Evolutionary conservation across 2,113 vertebrate species (phyloP).

Genomic region (Loxodonta africana): DNA sequence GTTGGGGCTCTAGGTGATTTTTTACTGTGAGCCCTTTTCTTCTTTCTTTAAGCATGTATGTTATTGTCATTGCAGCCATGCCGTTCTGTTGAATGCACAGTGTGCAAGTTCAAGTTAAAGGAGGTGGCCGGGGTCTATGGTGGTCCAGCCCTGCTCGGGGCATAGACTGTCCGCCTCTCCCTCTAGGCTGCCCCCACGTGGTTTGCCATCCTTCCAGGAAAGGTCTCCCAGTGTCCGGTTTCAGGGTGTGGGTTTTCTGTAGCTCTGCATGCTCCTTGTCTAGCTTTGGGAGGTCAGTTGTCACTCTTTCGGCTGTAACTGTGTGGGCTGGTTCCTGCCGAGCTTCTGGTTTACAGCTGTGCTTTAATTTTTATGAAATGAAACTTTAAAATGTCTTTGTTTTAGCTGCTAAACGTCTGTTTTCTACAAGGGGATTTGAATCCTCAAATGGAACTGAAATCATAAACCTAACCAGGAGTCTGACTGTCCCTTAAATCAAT

Average conservation of each 20-base stretch:
- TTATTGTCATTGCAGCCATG: background rate
- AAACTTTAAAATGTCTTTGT: slow-evolving; percentile 70
- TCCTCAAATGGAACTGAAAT: slow-evolving; percentile 46
- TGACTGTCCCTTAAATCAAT: slow-evolving; percentile 62
- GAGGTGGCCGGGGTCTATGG: too few species aligned
- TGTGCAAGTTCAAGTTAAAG: background rate
- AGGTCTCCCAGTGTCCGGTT: background rate
- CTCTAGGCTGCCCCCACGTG: background rate
- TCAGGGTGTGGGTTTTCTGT: background rate
- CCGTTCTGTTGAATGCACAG: background rate
- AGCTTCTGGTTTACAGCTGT: slow-evolving; percentile 62
- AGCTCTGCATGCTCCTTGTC: rapidly evolving
- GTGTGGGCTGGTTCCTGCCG: slow-evolving; percentile 46
- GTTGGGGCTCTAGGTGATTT: background rate
- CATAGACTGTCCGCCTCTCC: too few species aligned
- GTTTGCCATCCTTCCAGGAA: background rate
- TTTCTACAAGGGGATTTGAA: slow-evolving; percentile 33
- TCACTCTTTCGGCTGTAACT: background rate
- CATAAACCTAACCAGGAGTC: slow-evolving; percentile 26
- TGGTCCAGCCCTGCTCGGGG: rapidly evolving
- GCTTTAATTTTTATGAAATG: slow-evolving; percentile 69
- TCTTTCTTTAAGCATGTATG: background rate
- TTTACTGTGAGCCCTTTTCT: background rate
- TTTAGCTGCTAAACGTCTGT: slow-evolving; percentile 54
- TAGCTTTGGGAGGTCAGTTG: background rate